Evolutionary conservation across 2,888 invertebrate genomes (phyloP).

Genomic region (Lissocephala sabroskyi): DNA sequence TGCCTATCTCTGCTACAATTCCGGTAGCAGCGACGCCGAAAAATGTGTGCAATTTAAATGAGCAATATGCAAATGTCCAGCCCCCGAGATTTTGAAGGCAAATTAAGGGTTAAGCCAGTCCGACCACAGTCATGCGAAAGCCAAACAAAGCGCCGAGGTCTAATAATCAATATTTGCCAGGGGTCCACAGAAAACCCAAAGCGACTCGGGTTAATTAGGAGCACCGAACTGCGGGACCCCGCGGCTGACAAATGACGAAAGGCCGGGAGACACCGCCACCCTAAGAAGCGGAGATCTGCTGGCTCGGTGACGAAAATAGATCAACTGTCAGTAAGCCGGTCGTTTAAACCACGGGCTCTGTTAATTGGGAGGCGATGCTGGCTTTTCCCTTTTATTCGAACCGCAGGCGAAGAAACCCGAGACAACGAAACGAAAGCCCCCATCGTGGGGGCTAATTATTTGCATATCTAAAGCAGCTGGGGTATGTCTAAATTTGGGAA

Average conservation of each 20-base stretch:
- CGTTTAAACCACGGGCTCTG: too few species aligned
- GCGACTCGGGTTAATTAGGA: constrained; percentile 29
- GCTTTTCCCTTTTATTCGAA: constrained; percentile 48
- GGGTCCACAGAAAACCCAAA: constrained; percentile 1
- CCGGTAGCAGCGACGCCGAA: too few species aligned
- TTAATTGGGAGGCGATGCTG: too few species aligned
- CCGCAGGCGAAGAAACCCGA: constrained; percentile 11
- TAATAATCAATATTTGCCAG: constrained; percentile 17
- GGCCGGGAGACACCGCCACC: not conserved
- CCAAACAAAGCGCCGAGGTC: not conserved
- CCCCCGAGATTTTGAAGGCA: too few species aligned
- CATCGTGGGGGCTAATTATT: constrained; percentile 23
- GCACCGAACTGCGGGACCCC: not conserved
- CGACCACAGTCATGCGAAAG: too few species aligned
- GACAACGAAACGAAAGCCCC: constrained; percentile 24
- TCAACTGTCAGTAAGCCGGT: too few species aligned
- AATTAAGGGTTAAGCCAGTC: too few species aligned
- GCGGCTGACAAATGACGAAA: too few species aligned
- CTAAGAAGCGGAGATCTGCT: not conserved
- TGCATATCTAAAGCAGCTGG: constrained; percentile 30
- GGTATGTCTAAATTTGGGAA: constrained; percentile 26
- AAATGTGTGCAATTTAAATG: too few species aligned
- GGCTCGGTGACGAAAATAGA: too few species aligned
- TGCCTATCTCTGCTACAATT: too few species aligned
- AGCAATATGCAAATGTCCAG: too few species aligned